A percentile compares a stretch with the other conserved stretches of the same genome.
phyloP scores from a whole-genome alignment of 2,888 invertebrate species.

The Dolichomitus sp. region DNA sequence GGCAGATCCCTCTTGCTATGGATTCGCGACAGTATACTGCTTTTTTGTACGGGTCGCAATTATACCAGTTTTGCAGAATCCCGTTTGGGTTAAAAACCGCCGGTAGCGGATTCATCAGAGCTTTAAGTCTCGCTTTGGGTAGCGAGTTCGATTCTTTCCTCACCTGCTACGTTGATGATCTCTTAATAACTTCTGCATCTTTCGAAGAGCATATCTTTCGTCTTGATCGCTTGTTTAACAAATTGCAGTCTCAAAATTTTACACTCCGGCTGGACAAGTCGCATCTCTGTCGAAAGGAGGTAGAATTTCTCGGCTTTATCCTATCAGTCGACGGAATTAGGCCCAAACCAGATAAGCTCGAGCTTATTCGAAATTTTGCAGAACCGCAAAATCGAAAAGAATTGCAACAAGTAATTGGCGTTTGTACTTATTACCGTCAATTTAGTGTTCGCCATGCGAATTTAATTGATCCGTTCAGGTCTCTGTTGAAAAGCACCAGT shows the following conservation, averaged over 20 bases:
- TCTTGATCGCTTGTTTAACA: neutral
- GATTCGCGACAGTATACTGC: neutral
- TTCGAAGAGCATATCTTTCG: neutral
- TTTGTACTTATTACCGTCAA: neutral
- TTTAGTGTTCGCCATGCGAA: neutral
- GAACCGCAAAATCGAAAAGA: conserved; percentile 66
- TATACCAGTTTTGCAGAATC: neutral
- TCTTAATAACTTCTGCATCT: neutral
- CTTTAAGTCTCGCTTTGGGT: neutral
- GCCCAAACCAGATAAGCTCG: conserved; percentile 18
- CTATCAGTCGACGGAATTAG: conserved; percentile 13
- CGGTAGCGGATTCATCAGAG: too few species aligned
- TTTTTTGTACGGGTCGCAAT: neutral
- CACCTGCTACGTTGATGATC: neutral
- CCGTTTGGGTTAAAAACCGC: too few species aligned
- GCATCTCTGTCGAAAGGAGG: neutral
- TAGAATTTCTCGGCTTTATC: conserved; percentile 5
- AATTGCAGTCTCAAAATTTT: neutral
- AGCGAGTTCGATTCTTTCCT: neutral
- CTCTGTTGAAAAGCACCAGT: conserved; percentile 3
- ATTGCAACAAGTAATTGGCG: conserved; percentile 3
- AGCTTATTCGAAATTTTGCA: conserved; percentile 71
- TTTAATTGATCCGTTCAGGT: conserved; percentile 51
- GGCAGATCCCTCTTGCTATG: neutral
- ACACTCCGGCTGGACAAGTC: neutral